A percentile compares a stretch with the other conserved stretches of the same genome.
phyloP scores from a whole-genome alignment of 2,113 vertebrate species.

The Campylomormyrus numenius region DNA sequence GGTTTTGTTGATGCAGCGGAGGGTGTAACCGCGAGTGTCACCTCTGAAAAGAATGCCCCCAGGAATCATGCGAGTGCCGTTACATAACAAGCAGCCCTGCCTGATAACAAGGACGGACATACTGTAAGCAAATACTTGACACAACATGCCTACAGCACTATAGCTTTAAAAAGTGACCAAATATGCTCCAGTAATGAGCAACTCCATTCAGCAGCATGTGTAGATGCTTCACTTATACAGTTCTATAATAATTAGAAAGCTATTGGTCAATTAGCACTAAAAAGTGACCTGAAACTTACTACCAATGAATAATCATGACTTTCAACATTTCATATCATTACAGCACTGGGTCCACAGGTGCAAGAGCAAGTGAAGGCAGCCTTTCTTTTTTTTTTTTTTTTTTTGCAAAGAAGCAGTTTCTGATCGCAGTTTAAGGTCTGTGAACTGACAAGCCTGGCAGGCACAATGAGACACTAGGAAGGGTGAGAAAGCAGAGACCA shows the following conservation, averaged over 20 bases:
- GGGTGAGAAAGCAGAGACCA: background rate
- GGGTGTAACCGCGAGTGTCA: background rate
- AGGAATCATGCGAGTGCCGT: background rate
- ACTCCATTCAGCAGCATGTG: background rate
- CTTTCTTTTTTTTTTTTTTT: background rate
- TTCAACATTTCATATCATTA: background rate
- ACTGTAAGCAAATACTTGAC: background rate
- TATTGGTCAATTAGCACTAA: background rate
- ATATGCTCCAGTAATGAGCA: background rate
- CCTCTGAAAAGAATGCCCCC: background rate
- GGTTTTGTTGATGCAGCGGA: background rate
- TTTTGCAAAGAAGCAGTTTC: background rate
- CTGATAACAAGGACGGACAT: background rate
- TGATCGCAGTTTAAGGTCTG: background rate
- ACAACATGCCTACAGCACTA: background rate
- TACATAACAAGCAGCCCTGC: background rate
- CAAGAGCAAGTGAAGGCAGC: background rate
- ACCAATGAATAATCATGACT: background rate
- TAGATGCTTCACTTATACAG: background rate
- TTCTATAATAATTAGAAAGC: background rate
- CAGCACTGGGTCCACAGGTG: background rate
- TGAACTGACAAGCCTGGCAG: background rate
- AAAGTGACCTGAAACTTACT: background rate
- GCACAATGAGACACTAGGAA: background rate
- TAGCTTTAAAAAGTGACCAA: background rate